Evolutionary conservation across 2,797 vertebrate genomes (phyloP).

Genomic region (Graptemys geographica): DNA sequence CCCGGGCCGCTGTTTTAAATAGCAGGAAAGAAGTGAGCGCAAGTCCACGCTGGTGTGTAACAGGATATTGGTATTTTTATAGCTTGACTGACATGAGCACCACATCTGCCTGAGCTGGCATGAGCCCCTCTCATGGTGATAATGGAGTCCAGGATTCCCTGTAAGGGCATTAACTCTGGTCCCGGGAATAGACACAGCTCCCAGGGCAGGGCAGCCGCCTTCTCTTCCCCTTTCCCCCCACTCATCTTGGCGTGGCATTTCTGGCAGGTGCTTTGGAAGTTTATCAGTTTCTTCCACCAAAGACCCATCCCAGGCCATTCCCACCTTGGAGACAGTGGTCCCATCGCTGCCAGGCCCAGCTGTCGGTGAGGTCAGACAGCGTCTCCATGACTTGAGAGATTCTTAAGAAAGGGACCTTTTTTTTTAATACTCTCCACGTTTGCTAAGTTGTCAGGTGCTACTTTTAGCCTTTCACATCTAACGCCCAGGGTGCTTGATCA

Average conservation of each 20-base stretch:
- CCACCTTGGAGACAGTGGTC: background rate
- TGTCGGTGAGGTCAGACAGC: background rate
- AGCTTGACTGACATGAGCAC: background rate
- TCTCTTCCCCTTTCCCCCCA: background rate
- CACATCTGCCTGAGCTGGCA: background rate
- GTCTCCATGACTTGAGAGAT: background rate
- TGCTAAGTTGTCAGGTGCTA: slow-evolving; percentile 56
- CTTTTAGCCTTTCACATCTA: slow-evolving; percentile 42
- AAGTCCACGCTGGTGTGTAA: background rate
- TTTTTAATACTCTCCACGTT: background rate
- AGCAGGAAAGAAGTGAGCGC: background rate
- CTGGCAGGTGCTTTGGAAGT: background rate
- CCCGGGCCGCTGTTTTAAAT: background rate
- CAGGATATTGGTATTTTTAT: background rate
- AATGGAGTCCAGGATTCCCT: background rate
- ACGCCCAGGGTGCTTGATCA: slow-evolving; percentile 42
- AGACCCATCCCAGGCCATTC: background rate
- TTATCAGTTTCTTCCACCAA: background rate
- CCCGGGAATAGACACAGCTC: background rate
- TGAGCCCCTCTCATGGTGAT: background rate
- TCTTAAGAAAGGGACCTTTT: background rate
- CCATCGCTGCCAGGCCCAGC: background rate
- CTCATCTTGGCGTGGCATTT: background rate
- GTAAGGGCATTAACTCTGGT: background rate
- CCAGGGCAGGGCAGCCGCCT: background rate